Percentiles rank a stretch among this genome's conserved stretches.
phyloP scores from a whole-genome alignment of 2,797 vertebrate genomes.

The Oryzias dopingdopingensis region DNA sequence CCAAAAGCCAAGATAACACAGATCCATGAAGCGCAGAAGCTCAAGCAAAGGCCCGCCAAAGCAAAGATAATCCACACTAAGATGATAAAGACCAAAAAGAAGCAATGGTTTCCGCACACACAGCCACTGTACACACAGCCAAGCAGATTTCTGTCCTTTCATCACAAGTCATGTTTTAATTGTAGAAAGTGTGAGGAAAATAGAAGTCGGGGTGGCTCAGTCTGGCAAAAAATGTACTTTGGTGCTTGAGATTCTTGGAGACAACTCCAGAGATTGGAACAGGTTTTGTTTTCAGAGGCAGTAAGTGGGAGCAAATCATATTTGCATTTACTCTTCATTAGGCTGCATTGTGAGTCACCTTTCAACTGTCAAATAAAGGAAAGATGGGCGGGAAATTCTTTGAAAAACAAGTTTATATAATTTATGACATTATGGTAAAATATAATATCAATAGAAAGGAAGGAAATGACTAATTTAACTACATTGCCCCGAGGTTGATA shows the following conservation, averaged over 20 bases:
- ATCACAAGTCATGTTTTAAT: constrained; percentile 62
- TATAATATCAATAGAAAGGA: neutral
- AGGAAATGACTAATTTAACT: constrained; percentile 6
- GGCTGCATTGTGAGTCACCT: neutral
- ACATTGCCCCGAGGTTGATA: neutral
- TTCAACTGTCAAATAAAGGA: neutral
- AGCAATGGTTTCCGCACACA: constrained; percentile 7
- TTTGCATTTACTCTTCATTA: constrained; percentile 22
- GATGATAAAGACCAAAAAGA: constrained; percentile 16
- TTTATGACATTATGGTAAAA: too few species aligned
- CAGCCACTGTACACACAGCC: constrained; percentile 14
- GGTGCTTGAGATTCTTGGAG: constrained; percentile 23
- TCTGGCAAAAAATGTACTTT: constrained; percentile 36
- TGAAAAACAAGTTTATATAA: too few species aligned
- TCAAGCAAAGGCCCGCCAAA: constrained; percentile 4
- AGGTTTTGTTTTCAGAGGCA: constrained; percentile 40
- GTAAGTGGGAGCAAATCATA: constrained; percentile 20
- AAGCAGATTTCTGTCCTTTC: constrained; percentile 46
- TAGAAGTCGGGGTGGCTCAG: constrained; percentile 28
- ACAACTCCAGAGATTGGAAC: constrained; percentile 36
- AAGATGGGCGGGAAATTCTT: too few species aligned
- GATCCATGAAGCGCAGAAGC: constrained; percentile 1
- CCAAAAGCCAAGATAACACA: constrained; percentile 39
- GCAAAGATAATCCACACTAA: constrained; percentile 8
- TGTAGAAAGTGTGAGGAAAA: constrained; percentile 57